A percentile compares a stretch with the other conserved stretches of the same genome.
Evolutionary conservation across 2,113 vertebrate species (phyloP).

Genomic region (Bufo bufo): DNA sequence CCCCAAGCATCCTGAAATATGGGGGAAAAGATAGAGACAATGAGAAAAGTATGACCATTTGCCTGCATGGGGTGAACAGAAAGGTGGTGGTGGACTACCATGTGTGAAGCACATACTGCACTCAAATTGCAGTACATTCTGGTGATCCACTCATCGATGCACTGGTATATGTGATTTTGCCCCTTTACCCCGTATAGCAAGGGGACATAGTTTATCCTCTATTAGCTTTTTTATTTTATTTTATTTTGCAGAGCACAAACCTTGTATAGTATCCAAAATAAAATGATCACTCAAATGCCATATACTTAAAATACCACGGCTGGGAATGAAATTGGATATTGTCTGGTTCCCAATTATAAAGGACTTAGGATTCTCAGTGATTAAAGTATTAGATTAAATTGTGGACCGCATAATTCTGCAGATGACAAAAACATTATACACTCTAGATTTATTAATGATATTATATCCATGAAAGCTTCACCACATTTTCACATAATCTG

Average conservation of each 20-base stretch:
- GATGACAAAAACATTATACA: slow-evolving; percentile 3
- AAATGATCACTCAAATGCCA: not conserved
- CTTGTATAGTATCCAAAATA: not conserved
- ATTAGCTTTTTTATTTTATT: too few species aligned
- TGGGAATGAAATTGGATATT: slow-evolving; percentile 31
- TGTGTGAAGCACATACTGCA: too few species aligned
- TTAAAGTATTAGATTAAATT: slow-evolving; percentile 21
- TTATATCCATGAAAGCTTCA: slow-evolving; percentile 2
- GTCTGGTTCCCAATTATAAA: slow-evolving; percentile 9
- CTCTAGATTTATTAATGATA: slow-evolving; percentile 18
- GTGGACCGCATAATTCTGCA: not conserved
- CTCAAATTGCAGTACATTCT: too few species aligned
- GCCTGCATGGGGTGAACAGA: too few species aligned
- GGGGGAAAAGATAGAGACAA: too few species aligned
- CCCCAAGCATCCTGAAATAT: too few species aligned
- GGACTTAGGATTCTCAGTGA: slow-evolving; percentile 28
- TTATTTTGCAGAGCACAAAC: not conserved
- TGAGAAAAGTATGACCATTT: too few species aligned
- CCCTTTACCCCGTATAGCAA: too few species aligned
- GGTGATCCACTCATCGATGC: too few species aligned
- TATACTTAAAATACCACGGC: slow-evolving; percentile 8
- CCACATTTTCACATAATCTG: not conserved
- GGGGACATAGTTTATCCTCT: too few species aligned
- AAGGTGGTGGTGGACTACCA: too few species aligned
- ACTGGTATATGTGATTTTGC: too few species aligned